phyloP scores from a whole-genome alignment of 2,797 vertebrate species.

The Pogonophryne albipinna region DNA sequence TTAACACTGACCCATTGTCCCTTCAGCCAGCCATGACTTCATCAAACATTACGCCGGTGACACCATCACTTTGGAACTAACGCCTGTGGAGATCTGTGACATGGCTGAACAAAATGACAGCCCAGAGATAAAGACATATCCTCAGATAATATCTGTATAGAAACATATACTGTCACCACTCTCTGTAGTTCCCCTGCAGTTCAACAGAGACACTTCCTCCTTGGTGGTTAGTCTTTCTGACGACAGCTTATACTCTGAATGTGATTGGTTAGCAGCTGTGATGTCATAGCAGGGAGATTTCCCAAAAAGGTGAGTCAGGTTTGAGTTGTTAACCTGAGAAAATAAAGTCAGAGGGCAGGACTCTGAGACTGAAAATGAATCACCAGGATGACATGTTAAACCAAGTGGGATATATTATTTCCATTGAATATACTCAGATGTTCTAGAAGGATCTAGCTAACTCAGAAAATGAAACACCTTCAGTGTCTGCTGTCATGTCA shows the following conservation, averaged over 20 bases:
- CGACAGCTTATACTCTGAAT: not conserved
- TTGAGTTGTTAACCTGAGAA: slow-evolving; percentile 15
- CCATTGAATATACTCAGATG: no score
- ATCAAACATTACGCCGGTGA: not conserved
- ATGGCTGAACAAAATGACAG: not conserved
- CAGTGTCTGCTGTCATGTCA: slow-evolving; percentile 1
- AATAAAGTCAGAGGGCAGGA: not conserved
- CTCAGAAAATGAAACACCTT: not conserved
- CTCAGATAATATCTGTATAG: not conserved
- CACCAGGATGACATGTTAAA: no score
- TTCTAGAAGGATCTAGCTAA: no score
- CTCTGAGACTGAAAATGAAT: no score
- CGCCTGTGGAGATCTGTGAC: not conserved
- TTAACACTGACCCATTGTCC: not conserved
- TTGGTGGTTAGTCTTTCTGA: not conserved
- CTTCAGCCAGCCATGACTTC: not conserved
- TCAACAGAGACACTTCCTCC: slow-evolving; percentile 53
- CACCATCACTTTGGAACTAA: not conserved
- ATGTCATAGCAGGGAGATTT: slow-evolving; percentile 40
- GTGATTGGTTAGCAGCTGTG: slow-evolving; percentile 48
- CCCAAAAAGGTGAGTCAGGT: slow-evolving; percentile 50
- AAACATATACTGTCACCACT: not conserved
- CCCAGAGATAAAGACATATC: not conserved
- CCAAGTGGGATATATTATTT: no score
- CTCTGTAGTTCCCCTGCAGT: slow-evolving; percentile 42